Percentiles rank a stretch among this genome's conserved stretches.
Evolutionary conservation across 2,888 invertebrate species (phyloP).

Genomic region (Euproctis similis): DNA sequence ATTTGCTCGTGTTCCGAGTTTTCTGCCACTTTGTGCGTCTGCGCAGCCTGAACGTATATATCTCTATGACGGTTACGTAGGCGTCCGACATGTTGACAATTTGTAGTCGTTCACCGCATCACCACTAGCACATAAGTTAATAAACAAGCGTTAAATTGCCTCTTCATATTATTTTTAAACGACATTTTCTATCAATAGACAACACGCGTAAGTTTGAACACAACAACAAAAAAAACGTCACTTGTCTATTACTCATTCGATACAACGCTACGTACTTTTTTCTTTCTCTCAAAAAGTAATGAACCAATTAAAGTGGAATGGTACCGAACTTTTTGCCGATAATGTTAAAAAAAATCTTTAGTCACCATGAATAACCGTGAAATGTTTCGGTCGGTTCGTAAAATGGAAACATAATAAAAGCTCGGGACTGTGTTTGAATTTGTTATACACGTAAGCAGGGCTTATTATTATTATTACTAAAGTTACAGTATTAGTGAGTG

Average conservation of each 20-base stretch:
- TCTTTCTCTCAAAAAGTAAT: conserved; percentile 14
- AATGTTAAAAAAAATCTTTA: conserved; percentile 6
- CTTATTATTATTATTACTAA: conserved; percentile 51
- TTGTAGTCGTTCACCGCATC: conserved; percentile 39
- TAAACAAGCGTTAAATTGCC: conserved; percentile 20
- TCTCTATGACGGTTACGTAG: conserved; percentile 63
- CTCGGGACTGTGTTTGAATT: conserved; percentile 19
- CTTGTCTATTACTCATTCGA: conserved; percentile 6
- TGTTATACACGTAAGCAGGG: conserved; percentile 33
- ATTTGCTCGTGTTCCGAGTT: conserved; percentile 43
- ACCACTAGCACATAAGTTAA: conserved; percentile 18
- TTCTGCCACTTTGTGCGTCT: conserved; percentile 69
- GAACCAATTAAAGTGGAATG: conserved; percentile 15
- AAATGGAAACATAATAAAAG: conserved; percentile 19
- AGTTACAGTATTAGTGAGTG: conserved; percentile 43
- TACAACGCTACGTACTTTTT: conserved; percentile 11
- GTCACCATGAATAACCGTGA: conserved; percentile 10
- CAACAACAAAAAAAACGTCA: conserved; percentile 12
- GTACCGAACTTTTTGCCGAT: conserved; percentile 11
- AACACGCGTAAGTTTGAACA: conserved; percentile 6
- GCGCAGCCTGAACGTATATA: conserved; percentile 57
- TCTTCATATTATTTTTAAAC: conserved; percentile 11
- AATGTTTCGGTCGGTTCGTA: conserved; percentile 14
- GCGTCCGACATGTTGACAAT: conserved; percentile 69
- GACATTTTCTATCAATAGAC: conserved; percentile 8